Evolutionary conservation across 2,113 vertebrate genomes (phyloP).

Genomic region (Peromyscus polionotus): DNA sequence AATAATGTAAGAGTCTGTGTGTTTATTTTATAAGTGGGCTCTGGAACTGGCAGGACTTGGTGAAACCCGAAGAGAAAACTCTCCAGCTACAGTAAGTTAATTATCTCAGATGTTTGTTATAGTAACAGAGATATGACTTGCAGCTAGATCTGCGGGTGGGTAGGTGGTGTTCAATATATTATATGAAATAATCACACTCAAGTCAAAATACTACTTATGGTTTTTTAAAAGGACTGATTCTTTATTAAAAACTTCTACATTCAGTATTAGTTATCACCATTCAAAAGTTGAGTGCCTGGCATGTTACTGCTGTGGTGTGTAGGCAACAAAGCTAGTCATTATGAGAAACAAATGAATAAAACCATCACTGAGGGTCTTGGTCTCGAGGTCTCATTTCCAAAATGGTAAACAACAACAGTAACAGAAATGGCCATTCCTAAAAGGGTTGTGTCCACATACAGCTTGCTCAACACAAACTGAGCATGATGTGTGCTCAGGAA

Average conservation of each 20-base stretch:
- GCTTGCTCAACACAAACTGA: neutral
- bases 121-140: neutral
- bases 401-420: neutral
- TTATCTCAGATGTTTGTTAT: neutral
- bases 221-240: neutral
- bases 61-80: too few species aligned
- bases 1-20: too few species aligned
- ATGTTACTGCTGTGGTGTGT: neutral
- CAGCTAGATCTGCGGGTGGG: neutral
- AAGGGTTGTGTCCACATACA: neutral
- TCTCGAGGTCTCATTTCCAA: neutral
- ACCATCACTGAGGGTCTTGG: neutral
- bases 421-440: neutral
- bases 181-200: neutral
- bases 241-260: constrained; percentile 8
- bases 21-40: too few species aligned
- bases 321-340: neutral
- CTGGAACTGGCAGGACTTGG: too few species aligned
- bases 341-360: neutral
- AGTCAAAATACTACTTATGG: neutral
- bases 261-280: neutral
- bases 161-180: neutral
- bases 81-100: neutral
- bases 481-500: too few species aligned
- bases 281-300: neutral